Evolutionary conservation across 1,140 invertebrate genomes (phyloP), one percentile per base, ranked within the genome.

Genomic region (Lanistes nyassanus): DNA sequence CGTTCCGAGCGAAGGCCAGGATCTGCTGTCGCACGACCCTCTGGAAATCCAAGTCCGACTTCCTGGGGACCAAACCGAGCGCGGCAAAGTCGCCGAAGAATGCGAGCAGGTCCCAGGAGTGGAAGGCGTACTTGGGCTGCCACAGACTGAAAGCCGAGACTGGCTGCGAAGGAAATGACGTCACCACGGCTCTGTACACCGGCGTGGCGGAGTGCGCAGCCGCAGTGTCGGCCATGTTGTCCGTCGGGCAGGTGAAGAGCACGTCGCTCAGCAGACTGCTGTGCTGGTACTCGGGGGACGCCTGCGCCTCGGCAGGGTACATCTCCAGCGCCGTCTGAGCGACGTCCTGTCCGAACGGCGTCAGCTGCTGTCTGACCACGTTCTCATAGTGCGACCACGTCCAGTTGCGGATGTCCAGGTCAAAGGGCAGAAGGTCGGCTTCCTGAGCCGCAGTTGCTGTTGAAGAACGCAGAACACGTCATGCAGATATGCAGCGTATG

Each of bases 51-150:
- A 80, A 55, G 65, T 86, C 83, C 19, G 29, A 62, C 21, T 69
- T 36, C 34, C 64, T 71, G 0, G 78, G 79, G 31, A 34, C 37
- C 53, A 81, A 81, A 2, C 78, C 82, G 36, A 81, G 76, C 7
- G 81, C 76, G 23, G 66, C 39, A 7, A 85, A 81, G n/a, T 76
- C 73, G 0, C 80, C 81, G 51, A 86, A 85, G 73, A 84, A 86
- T 5, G 79, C 83, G 37, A 82, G 66, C 23, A 79, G 31, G 62
- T 85, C 84, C 82, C 83, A 86, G 70, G 81, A 81, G 29, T 85
- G 78, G 60, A 82, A 81, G 0, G 82, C 64, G 72, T 84, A 84
- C 4, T 55, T 34, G 9, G 70, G 55, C 16, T 36, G 9, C 23
- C 55, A 72, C 9, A 60, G 13, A 47, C 79, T 71, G 13, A 75